Percentiles rank a stretch among this genome's conserved stretches.
Conservation (phyloP, 2,797 vertebrate species). For the Gallinago solitaria region DNA sequence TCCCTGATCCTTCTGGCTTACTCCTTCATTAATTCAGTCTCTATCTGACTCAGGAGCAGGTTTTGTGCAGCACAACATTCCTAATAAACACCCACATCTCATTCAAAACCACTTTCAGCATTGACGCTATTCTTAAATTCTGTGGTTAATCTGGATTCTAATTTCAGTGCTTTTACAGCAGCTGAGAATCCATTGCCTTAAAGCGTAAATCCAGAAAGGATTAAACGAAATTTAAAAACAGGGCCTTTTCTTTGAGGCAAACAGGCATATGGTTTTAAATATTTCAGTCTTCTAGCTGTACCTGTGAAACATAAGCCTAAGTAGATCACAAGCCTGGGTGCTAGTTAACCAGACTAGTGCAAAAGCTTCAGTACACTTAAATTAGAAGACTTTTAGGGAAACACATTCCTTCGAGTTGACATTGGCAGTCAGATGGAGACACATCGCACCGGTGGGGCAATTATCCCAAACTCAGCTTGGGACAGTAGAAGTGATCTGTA, state of each 20-base stretch:
- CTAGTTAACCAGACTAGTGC: slow-evolving; percentile 65
- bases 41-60: background rate
- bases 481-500: slow-evolving; percentile 68
- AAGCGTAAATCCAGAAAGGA: slow-evolving; percentile 56
- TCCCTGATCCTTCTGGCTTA: background rate
- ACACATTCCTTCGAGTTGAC: slow-evolving; percentile 70
- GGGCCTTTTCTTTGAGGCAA: slow-evolving; percentile 31
- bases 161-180: slow-evolving; percentile 31
- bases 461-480: slow-evolving; percentile 66
- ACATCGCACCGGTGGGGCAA: slow-evolving; percentile 1
- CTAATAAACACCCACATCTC: slow-evolving; percentile 33
- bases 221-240: slow-evolving; percentile 44
- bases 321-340: slow-evolving; percentile 66
- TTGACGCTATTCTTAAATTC: background rate
- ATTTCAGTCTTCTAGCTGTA: slow-evolving; percentile 68
- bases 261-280: slow-evolving; percentile 61
- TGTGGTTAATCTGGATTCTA: slow-evolving; percentile 44
- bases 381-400: slow-evolving; percentile 67
- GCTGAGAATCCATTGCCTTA: slow-evolving; percentile 35
- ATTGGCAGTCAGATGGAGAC: slow-evolving; percentile 68
- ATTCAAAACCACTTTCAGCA: background rate
- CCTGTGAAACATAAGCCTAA: slow-evolving; percentile 72
- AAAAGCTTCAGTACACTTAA: slow-evolving; percentile 63
- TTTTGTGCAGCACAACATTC: slow-evolving; percentile 6
- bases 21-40: background rate